Evolutionary conservation across 2,113 vertebrate species (phyloP).

Genomic region (Anseranas semipalmata): DNA sequence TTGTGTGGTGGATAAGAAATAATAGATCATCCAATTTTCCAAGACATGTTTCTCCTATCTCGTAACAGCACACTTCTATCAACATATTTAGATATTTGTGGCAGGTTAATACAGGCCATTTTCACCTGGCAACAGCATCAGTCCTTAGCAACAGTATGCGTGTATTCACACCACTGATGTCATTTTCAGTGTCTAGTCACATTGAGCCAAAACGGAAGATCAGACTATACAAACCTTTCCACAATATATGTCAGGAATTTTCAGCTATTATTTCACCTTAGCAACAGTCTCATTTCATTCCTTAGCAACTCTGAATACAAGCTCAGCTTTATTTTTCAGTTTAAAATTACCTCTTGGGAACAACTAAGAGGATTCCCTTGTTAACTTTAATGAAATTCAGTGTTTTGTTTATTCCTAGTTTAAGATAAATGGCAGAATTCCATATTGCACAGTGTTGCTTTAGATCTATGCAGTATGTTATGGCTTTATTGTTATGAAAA

Average conservation of each 20-base stretch:
- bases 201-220: slow-evolving; percentile 54
- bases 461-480: not conserved
- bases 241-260: slow-evolving; percentile 26
- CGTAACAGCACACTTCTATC: slow-evolving; percentile 4
- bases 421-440: not conserved
- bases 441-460: not conserved
- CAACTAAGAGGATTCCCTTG: slow-evolving; percentile 13
- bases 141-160: slow-evolving; percentile 1
- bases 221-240: slow-evolving; percentile 33
- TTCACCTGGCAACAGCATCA: slow-evolving; percentile 45
- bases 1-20: not conserved
- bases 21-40: slow-evolving; percentile 39
- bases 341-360: slow-evolving; percentile 26
- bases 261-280: slow-evolving; percentile 48
- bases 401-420: not conserved
- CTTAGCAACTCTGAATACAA: slow-evolving; percentile 49
- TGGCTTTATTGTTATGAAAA: not conserved
- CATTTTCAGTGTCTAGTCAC: slow-evolving; percentile 22
- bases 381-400: slow-evolving; percentile 12
- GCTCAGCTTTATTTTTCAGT: slow-evolving; percentile 29
- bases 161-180: slow-evolving; percentile 18
- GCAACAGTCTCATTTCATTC: slow-evolving; percentile 46
- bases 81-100: slow-evolving; percentile 48
- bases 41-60: slow-evolving; percentile 18
- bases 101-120: slow-evolving; percentile 51